phyloP scores from a whole-genome alignment of 2,888 invertebrate species.

The Timema podura region DNA sequence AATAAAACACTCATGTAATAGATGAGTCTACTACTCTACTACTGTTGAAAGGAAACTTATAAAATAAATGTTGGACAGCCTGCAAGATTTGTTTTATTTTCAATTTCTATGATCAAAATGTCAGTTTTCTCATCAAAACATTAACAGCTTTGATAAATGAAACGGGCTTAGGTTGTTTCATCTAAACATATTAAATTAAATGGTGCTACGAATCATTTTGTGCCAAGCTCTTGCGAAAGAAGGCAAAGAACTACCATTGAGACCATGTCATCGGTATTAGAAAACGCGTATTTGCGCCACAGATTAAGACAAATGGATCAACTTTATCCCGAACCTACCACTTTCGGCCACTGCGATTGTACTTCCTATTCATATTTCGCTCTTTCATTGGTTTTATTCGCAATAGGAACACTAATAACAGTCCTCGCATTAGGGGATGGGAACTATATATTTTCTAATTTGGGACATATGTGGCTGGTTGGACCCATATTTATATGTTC shows the following conservation, averaged over 20 bases:
- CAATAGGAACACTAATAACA: constrained; percentile 60
- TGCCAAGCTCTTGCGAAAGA: background rate
- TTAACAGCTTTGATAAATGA: constrained; percentile 25
- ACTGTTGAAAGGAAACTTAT: too few relatives aligned
- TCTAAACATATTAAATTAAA: constrained; percentile 2
- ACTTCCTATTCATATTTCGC: constrained; percentile 62
- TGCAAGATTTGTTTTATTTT: too few relatives aligned
- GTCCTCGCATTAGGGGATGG: constrained; percentile 58
- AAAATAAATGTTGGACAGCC: too few relatives aligned
- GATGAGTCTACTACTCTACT: too few relatives aligned
- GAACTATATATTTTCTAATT: constrained; percentile 53
- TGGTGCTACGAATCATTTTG: constrained; percentile 1
- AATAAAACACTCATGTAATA: too few relatives aligned
- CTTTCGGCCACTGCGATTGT: constrained; percentile 62
- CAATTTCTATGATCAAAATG: too few relatives aligned
- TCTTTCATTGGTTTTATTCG: constrained; percentile 58
- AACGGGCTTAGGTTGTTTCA: constrained; percentile 23
- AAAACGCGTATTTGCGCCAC: constrained; percentile 33
- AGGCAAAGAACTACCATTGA: background rate
- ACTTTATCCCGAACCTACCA: constrained; percentile 36
- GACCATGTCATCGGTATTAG: constrained; percentile 32
- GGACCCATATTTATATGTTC: constrained; percentile 65
- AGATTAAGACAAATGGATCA: constrained; percentile 35
- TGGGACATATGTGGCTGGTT: constrained; percentile 65
- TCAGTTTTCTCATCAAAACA: constrained; percentile 23